Evolutionary conservation across 2,888 invertebrate genomes (phyloP).

Genomic region (Drosophila pseudotakahashii): DNA sequence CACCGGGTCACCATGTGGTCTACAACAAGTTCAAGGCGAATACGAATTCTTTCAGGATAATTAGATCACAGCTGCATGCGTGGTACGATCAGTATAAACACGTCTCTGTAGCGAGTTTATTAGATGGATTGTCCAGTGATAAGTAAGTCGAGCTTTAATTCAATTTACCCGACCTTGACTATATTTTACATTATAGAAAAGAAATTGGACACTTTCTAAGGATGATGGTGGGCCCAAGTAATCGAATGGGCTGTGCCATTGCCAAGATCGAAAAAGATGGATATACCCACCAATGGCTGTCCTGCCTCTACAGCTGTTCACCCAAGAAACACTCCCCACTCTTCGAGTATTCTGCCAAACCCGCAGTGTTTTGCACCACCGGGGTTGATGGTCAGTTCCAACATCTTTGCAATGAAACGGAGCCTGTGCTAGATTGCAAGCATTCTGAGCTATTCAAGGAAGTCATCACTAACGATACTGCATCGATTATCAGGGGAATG

Average conservation of each 20-base stretch:
- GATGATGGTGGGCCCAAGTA: constrained; percentile 7
- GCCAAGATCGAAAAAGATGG: neutral
- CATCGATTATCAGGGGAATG: neutral
- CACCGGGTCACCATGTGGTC: neutral
- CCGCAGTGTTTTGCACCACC: neutral
- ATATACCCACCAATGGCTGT: constrained; percentile 1
- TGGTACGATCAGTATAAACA: constrained; percentile 8
- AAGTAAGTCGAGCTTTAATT: neutral
- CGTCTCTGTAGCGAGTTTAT: neutral
- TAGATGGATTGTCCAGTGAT: neutral
- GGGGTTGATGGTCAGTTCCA: neutral
- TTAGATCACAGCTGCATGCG: neutral
- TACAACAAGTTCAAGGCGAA: constrained; percentile 4
- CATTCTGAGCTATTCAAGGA: neutral
- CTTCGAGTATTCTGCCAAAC: neutral
- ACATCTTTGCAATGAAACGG: neutral
- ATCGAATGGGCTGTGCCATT: constrained; percentile 2
- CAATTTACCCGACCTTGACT: too few relatives aligned
- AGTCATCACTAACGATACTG: neutral
- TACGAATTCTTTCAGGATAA: neutral
- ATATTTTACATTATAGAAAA: neutral
- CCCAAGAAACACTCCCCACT: neutral
- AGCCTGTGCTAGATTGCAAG: neutral
- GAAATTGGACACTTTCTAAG: constrained; percentile 6
- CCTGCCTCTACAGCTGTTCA: constrained; percentile 7